Percentiles rank a stretch among this genome's conserved stretches.
phyloP scores from a whole-genome alignment of 2,888 invertebrate species.

The Corbicula japonica region DNA sequence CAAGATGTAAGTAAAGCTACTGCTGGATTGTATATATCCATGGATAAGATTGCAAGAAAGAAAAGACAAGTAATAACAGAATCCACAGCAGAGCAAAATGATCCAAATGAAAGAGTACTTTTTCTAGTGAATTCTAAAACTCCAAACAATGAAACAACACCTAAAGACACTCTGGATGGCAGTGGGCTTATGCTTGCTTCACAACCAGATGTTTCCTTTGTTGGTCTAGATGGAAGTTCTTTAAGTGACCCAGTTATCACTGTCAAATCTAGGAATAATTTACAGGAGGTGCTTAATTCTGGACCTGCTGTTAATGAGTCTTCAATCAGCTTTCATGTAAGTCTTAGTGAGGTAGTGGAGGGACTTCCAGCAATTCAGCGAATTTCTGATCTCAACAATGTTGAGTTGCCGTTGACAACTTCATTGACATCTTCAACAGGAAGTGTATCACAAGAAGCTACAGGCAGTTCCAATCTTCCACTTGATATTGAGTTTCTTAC shows the following conservation, averaged over 20 bases:
- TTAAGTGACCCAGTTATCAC: constrained; percentile 4
- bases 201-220: neutral
- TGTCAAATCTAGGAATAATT: constrained; percentile 13
- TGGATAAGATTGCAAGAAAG: constrained; percentile 18
- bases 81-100: neutral
- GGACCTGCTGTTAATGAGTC: too few species aligned
- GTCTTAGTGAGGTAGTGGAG: constrained; percentile 24
- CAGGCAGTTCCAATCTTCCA: too few species aligned
- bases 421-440: too few species aligned
- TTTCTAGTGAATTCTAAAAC: constrained; percentile 15
- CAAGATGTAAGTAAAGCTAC: neutral
- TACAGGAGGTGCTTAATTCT: constrained; percentile 15
- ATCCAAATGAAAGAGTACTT: constrained; percentile 3
- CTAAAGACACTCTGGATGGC: constrained; percentile 5
- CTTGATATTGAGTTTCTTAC: too few species aligned
- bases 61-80: constrained; percentile 11
- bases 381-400: constrained; percentile 30
- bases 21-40: constrained; percentile 14
- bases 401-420: too few species aligned
- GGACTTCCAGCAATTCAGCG: constrained; percentile 34
- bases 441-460: too few species aligned
- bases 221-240: neutral
- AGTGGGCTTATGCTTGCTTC: constrained; percentile 22
- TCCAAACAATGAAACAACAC: constrained; percentile 1
- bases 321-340: neutral